Evolutionary conservation across 2,113 vertebrate species (phyloP).

Genomic region (Agelaius phoeniceus): DNA sequence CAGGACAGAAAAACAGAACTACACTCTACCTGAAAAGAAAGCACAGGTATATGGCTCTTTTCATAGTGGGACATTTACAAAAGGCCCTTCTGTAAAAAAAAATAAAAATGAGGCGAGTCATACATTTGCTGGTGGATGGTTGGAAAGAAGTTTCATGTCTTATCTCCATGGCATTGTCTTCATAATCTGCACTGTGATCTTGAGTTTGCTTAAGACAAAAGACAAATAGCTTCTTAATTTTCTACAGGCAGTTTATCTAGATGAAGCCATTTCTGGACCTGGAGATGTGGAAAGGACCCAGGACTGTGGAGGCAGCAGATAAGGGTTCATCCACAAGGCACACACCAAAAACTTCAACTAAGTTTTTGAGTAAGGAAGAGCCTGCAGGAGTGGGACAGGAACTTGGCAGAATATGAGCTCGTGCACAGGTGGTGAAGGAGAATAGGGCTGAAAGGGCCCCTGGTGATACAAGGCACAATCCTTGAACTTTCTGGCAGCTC

Average conservation of each 20-base stretch:
- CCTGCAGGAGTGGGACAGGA: background rate
- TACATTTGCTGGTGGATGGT: background rate
- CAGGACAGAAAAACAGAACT: background rate
- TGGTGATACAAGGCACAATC: background rate
- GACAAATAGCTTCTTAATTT: background rate
- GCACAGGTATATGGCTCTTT: background rate
- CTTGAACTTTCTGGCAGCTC: background rate
- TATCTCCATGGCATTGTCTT: background rate
- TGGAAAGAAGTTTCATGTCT: background rate
- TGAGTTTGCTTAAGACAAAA: background rate
- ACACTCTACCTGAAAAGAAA: background rate
- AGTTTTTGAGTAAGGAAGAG: background rate
- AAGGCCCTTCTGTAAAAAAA: background rate
- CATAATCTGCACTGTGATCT: no score
- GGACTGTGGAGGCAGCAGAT: background rate
- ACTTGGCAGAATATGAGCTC: background rate
- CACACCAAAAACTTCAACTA: background rate
- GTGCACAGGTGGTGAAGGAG: background rate
- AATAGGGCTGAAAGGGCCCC: background rate
- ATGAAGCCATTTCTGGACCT: background rate
- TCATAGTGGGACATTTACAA: background rate
- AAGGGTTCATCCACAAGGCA: background rate
- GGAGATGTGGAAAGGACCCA: background rate
- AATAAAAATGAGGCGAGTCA: background rate
- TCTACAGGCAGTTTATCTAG: background rate